Percentiles rank a stretch among this genome's conserved stretches.
Conservation (phyloP, 1,140 invertebrate species). For the Halictus rubicundus region DNA sequence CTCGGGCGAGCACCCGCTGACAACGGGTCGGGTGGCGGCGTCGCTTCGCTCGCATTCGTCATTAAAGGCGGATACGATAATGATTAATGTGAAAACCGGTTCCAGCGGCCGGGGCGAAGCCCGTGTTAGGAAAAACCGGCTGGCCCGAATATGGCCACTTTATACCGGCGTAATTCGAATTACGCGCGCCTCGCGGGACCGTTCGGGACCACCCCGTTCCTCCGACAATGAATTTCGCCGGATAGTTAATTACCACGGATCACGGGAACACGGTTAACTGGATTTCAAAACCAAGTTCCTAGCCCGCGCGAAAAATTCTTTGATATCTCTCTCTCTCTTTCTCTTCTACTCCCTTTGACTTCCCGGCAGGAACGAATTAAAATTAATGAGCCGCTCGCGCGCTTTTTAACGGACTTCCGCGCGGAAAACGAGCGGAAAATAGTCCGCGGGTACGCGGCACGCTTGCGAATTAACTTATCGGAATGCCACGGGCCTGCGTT, state of each 20-base stretch:
- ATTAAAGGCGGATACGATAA: conserved; percentile 66
- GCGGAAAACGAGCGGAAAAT: background rate
- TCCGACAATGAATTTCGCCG: conserved; percentile 51
- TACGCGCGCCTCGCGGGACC: conserved; percentile 43
- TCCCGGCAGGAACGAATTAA: background rate
- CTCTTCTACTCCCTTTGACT: background rate
- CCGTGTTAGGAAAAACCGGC: conserved; percentile 56
- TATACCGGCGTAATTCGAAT: conserved; percentile 52
- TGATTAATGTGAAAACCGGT: conserved; percentile 70
- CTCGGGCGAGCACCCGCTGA: conserved; percentile 52
- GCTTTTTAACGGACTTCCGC: background rate
- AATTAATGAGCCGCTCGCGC: conserved; percentile 1
- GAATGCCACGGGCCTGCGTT: background rate
- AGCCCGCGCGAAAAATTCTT: background rate
- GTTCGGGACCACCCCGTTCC: background rate
- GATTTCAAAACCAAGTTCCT: background rate
- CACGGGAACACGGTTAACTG: conserved; percentile 16
- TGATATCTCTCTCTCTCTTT: too few species aligned
- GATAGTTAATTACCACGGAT: conserved; percentile 56
- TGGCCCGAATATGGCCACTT: conserved; percentile 60
- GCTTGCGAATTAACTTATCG: background rate
- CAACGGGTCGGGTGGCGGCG: background rate
- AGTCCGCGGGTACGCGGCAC: background rate
- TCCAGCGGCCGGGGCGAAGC: conserved; percentile 19
- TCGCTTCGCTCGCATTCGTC: conserved; percentile 58